Conservation (phyloP, 2,888 invertebrate genomes). For the Epicampocera succincta region DNA sequence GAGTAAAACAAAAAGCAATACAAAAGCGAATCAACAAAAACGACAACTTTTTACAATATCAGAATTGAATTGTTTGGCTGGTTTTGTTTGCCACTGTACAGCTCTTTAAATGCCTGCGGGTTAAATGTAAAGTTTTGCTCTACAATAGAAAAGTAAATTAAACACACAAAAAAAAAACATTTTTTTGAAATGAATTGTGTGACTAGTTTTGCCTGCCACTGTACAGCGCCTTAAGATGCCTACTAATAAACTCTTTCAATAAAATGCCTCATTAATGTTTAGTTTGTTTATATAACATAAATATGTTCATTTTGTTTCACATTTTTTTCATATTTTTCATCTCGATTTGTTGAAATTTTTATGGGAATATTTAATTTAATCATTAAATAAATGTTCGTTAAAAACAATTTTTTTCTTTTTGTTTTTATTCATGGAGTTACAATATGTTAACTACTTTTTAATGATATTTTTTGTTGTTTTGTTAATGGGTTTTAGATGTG, state of each 20-base stretch:
- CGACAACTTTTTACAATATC: too few relatives aligned
- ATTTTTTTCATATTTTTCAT: conserved; percentile 2
- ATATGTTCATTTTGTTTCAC: not conserved
- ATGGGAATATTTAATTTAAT: conserved; percentile 25
- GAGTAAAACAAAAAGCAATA: too few relatives aligned
- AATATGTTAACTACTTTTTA: conserved; percentile 35
- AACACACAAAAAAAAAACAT: not conserved
- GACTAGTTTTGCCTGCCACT: not conserved
- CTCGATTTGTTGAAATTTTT: not conserved
- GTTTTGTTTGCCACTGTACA: too few relatives aligned
- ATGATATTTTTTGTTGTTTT: conserved; percentile 36
- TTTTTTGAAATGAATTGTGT: not conserved
- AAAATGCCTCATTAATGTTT: conserved; percentile 1
- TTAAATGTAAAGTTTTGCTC: too few relatives aligned
- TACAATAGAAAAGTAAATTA: not conserved
- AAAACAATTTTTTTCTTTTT: not conserved
- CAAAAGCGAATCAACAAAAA: too few relatives aligned
- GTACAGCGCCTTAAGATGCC: not conserved
- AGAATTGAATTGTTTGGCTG: too few relatives aligned
- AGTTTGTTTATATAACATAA: conserved; percentile 7
- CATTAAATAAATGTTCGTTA: conserved; percentile 21
- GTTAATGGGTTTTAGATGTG: conserved; percentile 17
- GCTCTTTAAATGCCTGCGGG: too few relatives aligned
- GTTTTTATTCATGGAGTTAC: conserved; percentile 7
- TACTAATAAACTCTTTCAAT: not conserved